Percentiles rank a stretch among this genome's conserved stretches.
Conservation (phyloP, 2,888 invertebrate genomes). For the Agrochola lota region DNA sequence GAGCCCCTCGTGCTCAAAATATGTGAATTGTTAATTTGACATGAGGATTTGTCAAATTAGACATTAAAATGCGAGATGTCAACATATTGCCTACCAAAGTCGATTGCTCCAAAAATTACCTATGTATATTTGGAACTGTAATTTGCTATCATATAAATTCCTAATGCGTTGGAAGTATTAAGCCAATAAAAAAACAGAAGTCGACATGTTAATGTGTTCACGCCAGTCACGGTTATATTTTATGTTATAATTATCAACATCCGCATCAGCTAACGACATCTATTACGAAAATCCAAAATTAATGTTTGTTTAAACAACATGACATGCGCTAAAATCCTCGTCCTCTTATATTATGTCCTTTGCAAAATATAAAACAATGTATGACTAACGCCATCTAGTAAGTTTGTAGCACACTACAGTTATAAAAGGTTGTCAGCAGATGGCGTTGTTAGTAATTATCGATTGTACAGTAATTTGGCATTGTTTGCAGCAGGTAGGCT, state of each 20-base stretch:
- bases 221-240: too few relatives aligned
- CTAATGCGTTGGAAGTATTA: too few relatives aligned
- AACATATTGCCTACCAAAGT: too few relatives aligned
- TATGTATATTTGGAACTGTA: too few relatives aligned
- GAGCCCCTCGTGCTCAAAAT: too few relatives aligned
- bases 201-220: too few relatives aligned
- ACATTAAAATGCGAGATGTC: too few relatives aligned
- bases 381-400: slow-evolving; percentile 48
- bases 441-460: slow-evolving; percentile 40
- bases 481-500: slow-evolving; percentile 32
- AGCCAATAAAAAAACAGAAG: too few relatives aligned
- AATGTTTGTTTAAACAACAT: slow-evolving; percentile 34
- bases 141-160: too few relatives aligned
- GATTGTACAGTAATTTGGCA: slow-evolving; percentile 5
- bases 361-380: slow-evolving; percentile 4
- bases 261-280: slow-evolving; percentile 53
- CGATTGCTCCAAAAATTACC: too few relatives aligned
- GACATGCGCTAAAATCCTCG: slow-evolving; percentile 3
- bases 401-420: background rate
- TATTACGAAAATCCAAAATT: slow-evolving; percentile 30
- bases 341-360: slow-evolving; percentile 23
- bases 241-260: background rate
- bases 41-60: too few relatives aligned
- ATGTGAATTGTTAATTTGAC: too few relatives aligned
- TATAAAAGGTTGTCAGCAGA: slow-evolving; percentile 30